Evolutionary conservation across 2,888 invertebrate species (phyloP).

Genomic region (Pyrrhia umbra): DNA sequence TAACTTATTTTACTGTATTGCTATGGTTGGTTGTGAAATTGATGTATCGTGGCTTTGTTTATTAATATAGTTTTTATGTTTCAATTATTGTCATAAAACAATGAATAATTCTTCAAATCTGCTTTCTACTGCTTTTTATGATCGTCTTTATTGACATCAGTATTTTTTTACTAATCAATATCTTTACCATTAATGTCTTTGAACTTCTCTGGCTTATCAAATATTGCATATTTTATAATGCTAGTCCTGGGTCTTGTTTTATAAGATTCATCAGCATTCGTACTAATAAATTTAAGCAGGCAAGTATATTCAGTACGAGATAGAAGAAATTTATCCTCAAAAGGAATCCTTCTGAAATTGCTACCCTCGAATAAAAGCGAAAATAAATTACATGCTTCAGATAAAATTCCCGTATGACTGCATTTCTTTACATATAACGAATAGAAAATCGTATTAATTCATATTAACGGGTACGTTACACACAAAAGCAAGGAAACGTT

Average conservation of each 20-base stretch:
- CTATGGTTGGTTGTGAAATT: conserved; percentile 12
- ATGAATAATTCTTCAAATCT: neutral
- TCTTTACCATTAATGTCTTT: neutral
- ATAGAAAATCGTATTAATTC: conserved; percentile 71
- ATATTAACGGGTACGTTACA: conserved; percentile 72
- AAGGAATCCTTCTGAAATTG: conserved; percentile 3
- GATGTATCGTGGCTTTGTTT: conserved; percentile 1
- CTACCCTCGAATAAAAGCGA: conserved; percentile 18
- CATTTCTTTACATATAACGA: conserved; percentile 46
- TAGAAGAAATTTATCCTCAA: neutral
- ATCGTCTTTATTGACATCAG: neutral
- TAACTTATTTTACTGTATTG: conserved; percentile 35
- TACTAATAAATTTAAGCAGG: neutral
- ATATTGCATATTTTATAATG: neutral
- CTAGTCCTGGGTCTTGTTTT: too few species aligned
- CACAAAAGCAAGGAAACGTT: conserved; percentile 76
- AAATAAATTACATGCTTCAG: conserved; percentile 49
- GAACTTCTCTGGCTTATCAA: neutral
- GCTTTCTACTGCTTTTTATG: neutral
- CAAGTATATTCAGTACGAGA: neutral
- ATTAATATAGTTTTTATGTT: neutral
- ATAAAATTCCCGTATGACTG: conserved; percentile 51
- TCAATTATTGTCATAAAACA: neutral
- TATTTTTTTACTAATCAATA: too few species aligned
- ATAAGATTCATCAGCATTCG: neutral